Conservation (phyloP, 2,113 vertebrate species). For the Myotis yumanensis region DNA sequence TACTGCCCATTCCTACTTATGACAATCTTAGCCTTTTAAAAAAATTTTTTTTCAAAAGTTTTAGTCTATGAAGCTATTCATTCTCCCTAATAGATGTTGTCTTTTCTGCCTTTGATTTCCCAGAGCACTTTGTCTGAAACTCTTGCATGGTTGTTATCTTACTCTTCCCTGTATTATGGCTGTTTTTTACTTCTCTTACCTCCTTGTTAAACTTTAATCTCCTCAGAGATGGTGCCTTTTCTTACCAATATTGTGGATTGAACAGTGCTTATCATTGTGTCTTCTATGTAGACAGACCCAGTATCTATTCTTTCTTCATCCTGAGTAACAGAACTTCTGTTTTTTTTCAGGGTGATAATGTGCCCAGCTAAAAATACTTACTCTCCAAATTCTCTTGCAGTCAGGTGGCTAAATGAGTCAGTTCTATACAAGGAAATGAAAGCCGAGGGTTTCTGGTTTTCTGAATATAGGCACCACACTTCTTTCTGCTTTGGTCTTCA, state of each 20-base stretch:
- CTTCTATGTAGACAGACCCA: not conserved
- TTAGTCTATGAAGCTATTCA: not conserved
- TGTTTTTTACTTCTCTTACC: not conserved
- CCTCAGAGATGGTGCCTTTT: conserved; percentile 5
- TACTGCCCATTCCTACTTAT: not conserved
- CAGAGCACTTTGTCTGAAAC: not conserved
- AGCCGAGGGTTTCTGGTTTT: conserved; percentile 15
- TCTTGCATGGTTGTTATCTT: not conserved
- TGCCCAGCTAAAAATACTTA: conserved; percentile 51
- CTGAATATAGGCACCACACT: not conserved
- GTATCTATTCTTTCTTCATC: conserved; percentile 20
- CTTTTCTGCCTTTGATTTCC: not conserved
- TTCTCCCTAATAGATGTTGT: not conserved
- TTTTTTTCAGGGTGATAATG: conserved; percentile 2
- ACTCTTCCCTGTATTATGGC: not conserved
- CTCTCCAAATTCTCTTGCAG: conserved; percentile 44
- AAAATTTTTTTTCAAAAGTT: not conserved
- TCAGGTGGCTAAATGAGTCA: conserved; percentile 36
- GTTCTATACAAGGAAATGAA: conserved; percentile 21
- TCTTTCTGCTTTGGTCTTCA: conserved; percentile 12
- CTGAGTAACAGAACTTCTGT: not conserved
- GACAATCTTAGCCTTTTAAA: not conserved
- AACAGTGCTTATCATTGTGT: not conserved
- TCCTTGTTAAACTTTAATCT: not conserved
- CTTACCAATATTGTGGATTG: not conserved